phyloP scores from a whole-genome alignment of 2,113 vertebrate species.

The Melanocharis versteri region DNA sequence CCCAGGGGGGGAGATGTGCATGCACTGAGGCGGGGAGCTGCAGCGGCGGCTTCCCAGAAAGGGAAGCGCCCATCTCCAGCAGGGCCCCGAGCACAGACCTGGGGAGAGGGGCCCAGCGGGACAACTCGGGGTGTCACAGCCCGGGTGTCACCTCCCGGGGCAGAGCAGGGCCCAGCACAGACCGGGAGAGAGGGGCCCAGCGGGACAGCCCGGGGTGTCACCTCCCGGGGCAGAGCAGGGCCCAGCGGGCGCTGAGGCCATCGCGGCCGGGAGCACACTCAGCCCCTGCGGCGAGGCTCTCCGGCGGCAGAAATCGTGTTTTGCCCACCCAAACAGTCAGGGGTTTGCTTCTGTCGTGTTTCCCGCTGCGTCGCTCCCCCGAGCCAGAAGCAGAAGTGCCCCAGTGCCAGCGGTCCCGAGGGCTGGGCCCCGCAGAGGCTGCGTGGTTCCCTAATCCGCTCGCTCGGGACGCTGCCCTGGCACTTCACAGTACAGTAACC shows the following conservation, averaged over 20 bases:
- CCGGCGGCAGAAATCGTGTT: neutral
- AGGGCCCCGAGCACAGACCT: too few species aligned
- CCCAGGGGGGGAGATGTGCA: neutral
- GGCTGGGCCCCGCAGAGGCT: neutral
- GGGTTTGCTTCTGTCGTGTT: neutral
- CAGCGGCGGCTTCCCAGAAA: neutral
- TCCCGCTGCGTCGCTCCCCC: neutral
- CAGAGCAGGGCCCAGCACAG: too few species aligned
- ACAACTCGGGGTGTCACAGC: too few species aligned
- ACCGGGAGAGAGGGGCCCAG: neutral
- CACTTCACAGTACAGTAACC: conserved; percentile 47
- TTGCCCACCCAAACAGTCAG: neutral
- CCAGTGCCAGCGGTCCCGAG: neutral
- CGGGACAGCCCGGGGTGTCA: too few species aligned
- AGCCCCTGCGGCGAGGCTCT: neutral
- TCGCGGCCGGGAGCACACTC: neutral
- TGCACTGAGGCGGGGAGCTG: neutral
- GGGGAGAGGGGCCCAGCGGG: too few species aligned
- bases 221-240: neutral
- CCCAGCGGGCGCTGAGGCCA: neutral
- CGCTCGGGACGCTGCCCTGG: neutral
- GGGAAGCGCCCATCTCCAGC: too few species aligned
- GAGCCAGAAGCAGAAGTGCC: neutral
- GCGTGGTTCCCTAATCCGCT: neutral
- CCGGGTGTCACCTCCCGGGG: too few species aligned